phyloP scores from a whole-genome alignment of 2,797 vertebrate genomes.

The Pipistrellus kuhlii region DNA sequence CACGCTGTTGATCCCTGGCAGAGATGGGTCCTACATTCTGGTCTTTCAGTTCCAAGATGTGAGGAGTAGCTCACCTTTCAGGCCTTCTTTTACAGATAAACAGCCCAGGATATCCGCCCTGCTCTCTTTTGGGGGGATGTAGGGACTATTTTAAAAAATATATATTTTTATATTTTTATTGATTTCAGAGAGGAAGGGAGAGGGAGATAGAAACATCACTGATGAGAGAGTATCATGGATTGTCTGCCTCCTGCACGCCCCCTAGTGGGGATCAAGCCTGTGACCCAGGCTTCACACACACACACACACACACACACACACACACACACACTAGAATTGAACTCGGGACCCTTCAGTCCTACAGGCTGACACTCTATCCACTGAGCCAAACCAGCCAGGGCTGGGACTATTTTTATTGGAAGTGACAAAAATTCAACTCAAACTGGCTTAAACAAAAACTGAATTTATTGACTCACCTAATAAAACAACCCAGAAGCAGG shows the following conservation, averaged over 20 bases:
- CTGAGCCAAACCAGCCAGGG: no score
- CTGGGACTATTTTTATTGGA: neutral
- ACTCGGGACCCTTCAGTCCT: no score
- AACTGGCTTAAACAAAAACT: constrained; percentile 18
- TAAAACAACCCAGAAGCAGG: neutral
- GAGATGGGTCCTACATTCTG: neutral
- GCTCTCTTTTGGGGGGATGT: neutral
- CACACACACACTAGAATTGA: no score
- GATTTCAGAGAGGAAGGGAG: no score
- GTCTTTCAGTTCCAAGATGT: neutral
- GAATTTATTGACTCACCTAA: neutral
- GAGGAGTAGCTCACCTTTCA: neutral
- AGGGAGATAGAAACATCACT: no score
- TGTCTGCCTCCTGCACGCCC: no score
- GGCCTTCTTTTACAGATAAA: neutral
- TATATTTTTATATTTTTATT: no score
- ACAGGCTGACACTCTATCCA: no score
- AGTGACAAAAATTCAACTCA: constrained; percentile 24
- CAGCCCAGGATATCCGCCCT: neutral
- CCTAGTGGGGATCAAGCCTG: no score
- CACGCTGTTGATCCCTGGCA: neutral
- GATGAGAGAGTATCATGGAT: no score
- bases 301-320: no score
- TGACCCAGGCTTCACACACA: no score
- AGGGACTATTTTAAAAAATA: neutral